Percentiles rank a stretch among this genome's conserved stretches.
phyloP scores from a whole-genome alignment of 2,888 invertebrate genomes.

The Lobophora halterata region DNA sequence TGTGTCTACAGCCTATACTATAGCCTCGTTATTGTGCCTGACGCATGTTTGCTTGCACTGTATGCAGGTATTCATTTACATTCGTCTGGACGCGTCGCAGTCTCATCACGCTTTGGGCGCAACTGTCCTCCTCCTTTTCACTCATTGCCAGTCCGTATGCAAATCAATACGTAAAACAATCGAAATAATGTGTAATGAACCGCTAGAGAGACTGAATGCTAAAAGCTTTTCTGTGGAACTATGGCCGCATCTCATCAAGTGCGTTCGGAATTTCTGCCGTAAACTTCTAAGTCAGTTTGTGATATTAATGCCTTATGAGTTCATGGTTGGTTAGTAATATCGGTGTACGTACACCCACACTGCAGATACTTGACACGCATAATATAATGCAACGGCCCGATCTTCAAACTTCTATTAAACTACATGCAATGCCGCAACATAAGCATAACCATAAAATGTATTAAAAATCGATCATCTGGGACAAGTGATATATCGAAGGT shows the following conservation, averaged over 20 bases:
- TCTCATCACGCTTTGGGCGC: conserved; percentile 47
- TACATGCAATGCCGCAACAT: conserved; percentile 51
- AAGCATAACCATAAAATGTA: conserved; percentile 66
- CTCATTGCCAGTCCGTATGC: conserved; percentile 66
- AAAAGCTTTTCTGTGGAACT: conserved; percentile 24
- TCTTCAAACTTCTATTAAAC: conserved; percentile 54
- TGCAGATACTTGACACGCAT: conserved; percentile 58
- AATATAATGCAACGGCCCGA: conserved; percentile 43
- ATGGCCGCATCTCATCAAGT: conserved; percentile 10
- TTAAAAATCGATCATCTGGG: conserved; percentile 47
- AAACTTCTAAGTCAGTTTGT: conserved; percentile 33
- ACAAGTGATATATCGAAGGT: conserved; percentile 28
- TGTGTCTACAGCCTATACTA: conserved; percentile 36
- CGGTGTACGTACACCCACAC: conserved; percentile 53
- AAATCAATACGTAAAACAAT: conserved; percentile 53
- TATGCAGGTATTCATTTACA: conserved; percentile 58
- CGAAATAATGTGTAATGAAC: conserved; percentile 29
- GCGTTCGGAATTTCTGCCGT: conserved; percentile 8
- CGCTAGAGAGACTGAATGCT: conserved; percentile 26
- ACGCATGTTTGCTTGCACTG: conserved; percentile 42
- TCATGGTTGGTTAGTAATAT: too few species aligned
- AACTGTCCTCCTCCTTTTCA: conserved; percentile 58
- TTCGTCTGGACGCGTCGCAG: conserved; percentile 47
- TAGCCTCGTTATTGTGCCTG: conserved; percentile 42
- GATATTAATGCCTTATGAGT: too few species aligned